Evolutionary conservation across 1,140 invertebrate species (phyloP).

Genomic region (Hirudo medicinalis): DNA sequence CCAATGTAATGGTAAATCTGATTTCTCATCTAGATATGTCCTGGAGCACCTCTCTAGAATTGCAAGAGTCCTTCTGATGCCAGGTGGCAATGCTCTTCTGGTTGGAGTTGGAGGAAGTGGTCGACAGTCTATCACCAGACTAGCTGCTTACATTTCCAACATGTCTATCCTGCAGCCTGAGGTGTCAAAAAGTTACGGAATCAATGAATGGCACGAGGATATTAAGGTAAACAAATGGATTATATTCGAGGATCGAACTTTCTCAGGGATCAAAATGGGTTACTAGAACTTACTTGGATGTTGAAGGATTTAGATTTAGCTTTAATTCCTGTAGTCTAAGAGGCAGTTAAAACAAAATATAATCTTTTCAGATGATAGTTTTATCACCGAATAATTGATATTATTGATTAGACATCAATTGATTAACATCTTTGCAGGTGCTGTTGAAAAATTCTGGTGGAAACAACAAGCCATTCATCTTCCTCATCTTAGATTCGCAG

Average conservation of each 20-base stretch:
- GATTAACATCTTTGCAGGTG: neutral
- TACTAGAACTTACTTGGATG: too few relatives aligned
- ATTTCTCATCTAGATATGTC: conserved; percentile 30
- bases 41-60: conserved; percentile 42
- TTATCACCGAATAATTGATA: too few relatives aligned
- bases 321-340: too few relatives aligned
- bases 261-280: too few relatives aligned
- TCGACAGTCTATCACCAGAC: conserved; percentile 38
- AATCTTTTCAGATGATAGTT: too few relatives aligned
- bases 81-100: conserved; percentile 40
- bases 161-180: conserved; percentile 39
- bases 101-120: conserved; percentile 42
- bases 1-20: too few relatives aligned
- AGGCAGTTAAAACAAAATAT: too few relatives aligned
- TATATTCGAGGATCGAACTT: too few relatives aligned
- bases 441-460: conserved; percentile 37
- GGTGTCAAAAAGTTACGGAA: conserved; percentile 42
- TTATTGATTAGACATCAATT: too few relatives aligned
- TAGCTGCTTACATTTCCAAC: conserved; percentile 39
- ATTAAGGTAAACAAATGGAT: conserved; percentile 29
- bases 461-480: conserved; percentile 35
- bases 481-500: conserved; percentile 41
- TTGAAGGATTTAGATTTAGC: too few relatives aligned
- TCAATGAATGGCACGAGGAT: conserved; percentile 41
- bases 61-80: conserved; percentile 37